Conservation (phyloP, 1,140 invertebrate species). For the Pseudomyrmex flavicornis region DNA sequence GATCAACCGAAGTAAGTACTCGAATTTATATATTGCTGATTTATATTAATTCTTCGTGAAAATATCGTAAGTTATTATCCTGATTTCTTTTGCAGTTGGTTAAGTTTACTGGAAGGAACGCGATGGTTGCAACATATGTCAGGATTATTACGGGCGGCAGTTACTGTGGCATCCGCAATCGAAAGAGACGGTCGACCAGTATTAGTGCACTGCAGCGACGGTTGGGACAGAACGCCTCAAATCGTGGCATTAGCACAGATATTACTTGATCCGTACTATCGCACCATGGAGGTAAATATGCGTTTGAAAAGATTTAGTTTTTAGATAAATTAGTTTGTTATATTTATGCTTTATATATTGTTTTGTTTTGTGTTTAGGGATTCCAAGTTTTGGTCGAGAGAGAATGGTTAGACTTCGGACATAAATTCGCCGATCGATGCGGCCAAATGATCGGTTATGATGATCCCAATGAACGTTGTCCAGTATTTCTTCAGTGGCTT, state of each 20-base stretch:
- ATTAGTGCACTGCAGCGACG: conserved; percentile 98
- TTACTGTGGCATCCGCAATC: conserved; percentile 92
- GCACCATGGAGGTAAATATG: conserved; percentile 92
- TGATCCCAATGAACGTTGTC: conserved; percentile 96
- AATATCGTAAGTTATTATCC: neutral
- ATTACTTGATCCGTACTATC: conserved; percentile 96
- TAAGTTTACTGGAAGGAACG: conserved; percentile 93
- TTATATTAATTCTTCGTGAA: neutral
- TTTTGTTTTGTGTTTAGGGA: conserved; percentile 87
- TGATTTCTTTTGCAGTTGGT: conserved; percentile 89
- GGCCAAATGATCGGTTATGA: conserved; percentile 93
- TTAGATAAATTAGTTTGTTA: neutral
- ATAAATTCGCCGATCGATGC: conserved; percentile 98
- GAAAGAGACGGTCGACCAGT: conserved; percentile 94
- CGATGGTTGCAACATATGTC: conserved; percentile 96
- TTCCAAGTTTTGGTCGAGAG: conserved; percentile 96
- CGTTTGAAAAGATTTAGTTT: neutral
- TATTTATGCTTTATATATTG: neutral
- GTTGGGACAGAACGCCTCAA: conserved; percentile 98
- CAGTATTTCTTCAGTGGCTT: conserved; percentile 99
- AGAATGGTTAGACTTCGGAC: conserved; percentile 98
- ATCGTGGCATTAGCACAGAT: conserved; percentile 96
- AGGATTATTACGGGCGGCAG: conserved; percentile 92
- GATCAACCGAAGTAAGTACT: conserved; percentile 91
- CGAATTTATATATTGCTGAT: neutral